phyloP scores from a whole-genome alignment of 2,888 invertebrate species.

The Catotricha subobsoleta region DNA sequence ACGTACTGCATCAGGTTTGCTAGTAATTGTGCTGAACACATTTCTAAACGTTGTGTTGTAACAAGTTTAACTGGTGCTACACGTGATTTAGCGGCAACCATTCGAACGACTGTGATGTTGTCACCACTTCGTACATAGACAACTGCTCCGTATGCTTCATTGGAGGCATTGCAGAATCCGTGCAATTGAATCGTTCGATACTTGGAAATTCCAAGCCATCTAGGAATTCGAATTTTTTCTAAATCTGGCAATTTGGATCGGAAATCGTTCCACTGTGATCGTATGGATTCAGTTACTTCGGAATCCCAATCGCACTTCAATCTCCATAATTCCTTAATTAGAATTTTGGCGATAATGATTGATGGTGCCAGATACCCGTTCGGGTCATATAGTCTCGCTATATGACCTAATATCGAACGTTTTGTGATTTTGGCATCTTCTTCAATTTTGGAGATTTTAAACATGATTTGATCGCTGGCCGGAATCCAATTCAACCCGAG shows the following conservation, averaged over 20 bases:
- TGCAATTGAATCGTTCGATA: slow-evolving; percentile 4
- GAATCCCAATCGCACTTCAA: slow-evolving; percentile 10
- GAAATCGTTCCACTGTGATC: slow-evolving; percentile 8
- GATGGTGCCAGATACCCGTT: slow-evolving; percentile 11
- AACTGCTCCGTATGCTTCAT: slow-evolving; percentile 6
- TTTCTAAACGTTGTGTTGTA: slow-evolving; percentile 16
- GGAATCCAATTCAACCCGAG: background rate
- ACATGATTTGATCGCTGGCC: background rate
- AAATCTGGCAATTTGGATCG: background rate
- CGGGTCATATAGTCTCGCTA: slow-evolving; percentile 11
- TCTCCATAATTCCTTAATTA: slow-evolving; percentile 11
- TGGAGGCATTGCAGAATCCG: slow-evolving; percentile 10
- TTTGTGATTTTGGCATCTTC: background rate
- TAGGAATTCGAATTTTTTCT: slow-evolving; percentile 2
- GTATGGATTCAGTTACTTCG: slow-evolving; percentile 2
- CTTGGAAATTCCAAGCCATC: background rate
- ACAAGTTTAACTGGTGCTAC: slow-evolving; percentile 11
- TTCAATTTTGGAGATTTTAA: background rate
- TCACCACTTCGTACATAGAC: slow-evolving; percentile 6
- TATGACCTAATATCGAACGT: slow-evolving; percentile 7
- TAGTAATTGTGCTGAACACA: background rate
- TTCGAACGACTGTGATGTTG: background rate
- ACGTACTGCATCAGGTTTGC: too few species aligned
- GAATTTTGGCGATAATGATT: slow-evolving; percentile 9
- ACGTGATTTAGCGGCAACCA: slow-evolving; percentile 8